These are phyloP conservation scores for Gonocerus acuteangulatus DNA, from an alignment of 2,888 invertebrate genomes.

Conservation along the genomic window DNA sequence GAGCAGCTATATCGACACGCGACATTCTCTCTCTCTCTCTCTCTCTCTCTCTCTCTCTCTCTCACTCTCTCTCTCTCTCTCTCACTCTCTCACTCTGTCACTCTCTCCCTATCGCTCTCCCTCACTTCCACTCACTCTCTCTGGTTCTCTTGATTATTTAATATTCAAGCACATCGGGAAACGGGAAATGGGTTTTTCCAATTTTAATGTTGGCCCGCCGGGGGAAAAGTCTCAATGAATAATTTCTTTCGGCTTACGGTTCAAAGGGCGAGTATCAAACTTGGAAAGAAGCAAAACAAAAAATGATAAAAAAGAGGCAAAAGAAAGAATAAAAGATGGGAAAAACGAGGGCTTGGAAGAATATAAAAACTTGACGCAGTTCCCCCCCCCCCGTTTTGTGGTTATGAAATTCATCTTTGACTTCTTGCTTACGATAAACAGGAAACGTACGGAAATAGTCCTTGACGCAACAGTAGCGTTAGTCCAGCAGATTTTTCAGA, in stretches of 20 bases:
- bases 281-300: too few species aligned
- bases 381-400: too few species aligned
- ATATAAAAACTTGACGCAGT: too few species aligned
- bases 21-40: background rate
- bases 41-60: constrained; percentile 6
- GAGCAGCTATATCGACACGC: background rate
- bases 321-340: background rate
- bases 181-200: constrained; percentile 29
- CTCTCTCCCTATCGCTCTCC: background rate
- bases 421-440: too few species aligned
- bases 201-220: constrained; percentile 23
- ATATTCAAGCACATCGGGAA: constrained; percentile 22
- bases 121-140: background rate
- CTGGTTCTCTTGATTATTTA: constrained; percentile 25
- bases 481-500: too few species aligned
- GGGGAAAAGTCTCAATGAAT: constrained; percentile 15
- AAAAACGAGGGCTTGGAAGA: too few species aligned
- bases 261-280: constrained; percentile 3
- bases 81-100: background rate
- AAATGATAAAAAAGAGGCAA: background rate
- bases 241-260: constrained; percentile 6
- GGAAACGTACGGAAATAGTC: too few species aligned
- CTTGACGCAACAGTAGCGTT: too few species aligned
- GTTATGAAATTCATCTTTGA: too few species aligned
- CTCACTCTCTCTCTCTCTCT: background rate